Evolutionary conservation across 2,888 invertebrate genomes (phyloP).

Genomic region (Tinea trinotella): DNA sequence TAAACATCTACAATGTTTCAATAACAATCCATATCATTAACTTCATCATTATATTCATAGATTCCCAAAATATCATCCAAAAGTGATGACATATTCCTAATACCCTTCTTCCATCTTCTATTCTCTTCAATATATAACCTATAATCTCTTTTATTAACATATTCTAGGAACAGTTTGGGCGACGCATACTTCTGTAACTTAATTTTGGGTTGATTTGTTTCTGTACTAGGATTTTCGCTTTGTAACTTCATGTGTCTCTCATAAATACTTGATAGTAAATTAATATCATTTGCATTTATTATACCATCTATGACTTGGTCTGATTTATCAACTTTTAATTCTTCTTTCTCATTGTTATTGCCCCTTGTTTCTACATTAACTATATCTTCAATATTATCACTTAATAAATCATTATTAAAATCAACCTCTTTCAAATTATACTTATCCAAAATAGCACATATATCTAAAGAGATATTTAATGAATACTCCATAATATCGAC

Average conservation of each 20-base stretch:
- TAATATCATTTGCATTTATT: slow-evolving; percentile 74
- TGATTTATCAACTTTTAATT: slow-evolving; percentile 30
- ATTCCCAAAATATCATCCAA: slow-evolving; percentile 81
- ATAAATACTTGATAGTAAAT: slow-evolving; percentile 74
- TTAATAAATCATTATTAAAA: slow-evolving; percentile 20
- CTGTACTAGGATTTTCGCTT: slow-evolving; percentile 38
- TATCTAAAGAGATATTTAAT: slow-evolving; percentile 63
- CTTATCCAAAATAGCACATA: slow-evolving; percentile 67
- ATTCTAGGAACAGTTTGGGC: slow-evolving; percentile 74
- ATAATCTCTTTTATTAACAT: slow-evolving; percentile 72
- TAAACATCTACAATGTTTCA: slow-evolving; percentile 33
- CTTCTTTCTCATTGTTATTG: slow-evolving; percentile 23
- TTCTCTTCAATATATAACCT: slow-evolving; percentile 73
- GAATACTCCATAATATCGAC: slow-evolving; percentile 78
- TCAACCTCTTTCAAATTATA: slow-evolving; percentile 55
- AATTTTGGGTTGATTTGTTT: slow-evolving; percentile 39
- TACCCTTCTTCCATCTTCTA: slow-evolving; percentile 76
- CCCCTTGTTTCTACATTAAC: slow-evolving; percentile 23
- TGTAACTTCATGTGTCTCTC: slow-evolving; percentile 59
- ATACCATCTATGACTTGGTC: slow-evolving; percentile 78
- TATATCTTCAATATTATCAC: slow-evolving; percentile 25
- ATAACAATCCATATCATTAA: slow-evolving; percentile 81
- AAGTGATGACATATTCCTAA: slow-evolving; percentile 78
- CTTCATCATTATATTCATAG: slow-evolving; percentile 62
- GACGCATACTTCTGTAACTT: slow-evolving; percentile 44